Percentiles rank a stretch among this genome's conserved stretches.
These are phyloP conservation scores for Semicossyphus pulcher DNA, from an alignment of 2,113 vertebrate species.

Conservation along the genomic window DNA sequence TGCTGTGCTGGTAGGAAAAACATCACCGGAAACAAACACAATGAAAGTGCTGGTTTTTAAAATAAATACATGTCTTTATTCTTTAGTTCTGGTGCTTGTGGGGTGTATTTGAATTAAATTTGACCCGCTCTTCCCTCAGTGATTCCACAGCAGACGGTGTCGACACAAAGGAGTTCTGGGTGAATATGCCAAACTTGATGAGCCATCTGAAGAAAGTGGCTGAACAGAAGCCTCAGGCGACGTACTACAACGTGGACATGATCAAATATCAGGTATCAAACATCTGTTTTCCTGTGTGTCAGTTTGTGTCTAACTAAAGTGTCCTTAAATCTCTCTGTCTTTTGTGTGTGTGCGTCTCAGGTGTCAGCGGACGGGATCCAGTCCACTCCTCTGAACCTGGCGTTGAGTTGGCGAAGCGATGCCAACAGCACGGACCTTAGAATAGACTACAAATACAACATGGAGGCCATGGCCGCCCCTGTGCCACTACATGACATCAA, in stretches of 20 bases:
- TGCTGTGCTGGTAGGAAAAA: conserved; percentile 93
- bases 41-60: not conserved
- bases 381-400: conserved; percentile 96
- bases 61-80: not conserved
- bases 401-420: conserved; percentile 95
- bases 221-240: conserved; percentile 97
- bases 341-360: conserved; percentile 74
- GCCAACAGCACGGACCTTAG: conserved; percentile 92
- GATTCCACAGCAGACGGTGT: conserved; percentile 85
- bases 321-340: not conserved
- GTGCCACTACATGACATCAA: conserved; percentile 94
- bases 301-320: not conserved
- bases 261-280: conserved; percentile 95
- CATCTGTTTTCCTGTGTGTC: not conserved
- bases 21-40: conserved; percentile 8
- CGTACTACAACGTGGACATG: conserved; percentile 99
- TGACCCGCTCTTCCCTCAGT: conserved; percentile 69
- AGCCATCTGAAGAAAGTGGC: conserved; percentile 96
- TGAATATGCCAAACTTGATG: conserved; percentile 98
- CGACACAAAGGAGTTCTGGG: conserved; percentile 95
- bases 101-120: not conserved
- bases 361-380: conserved; percentile 95
- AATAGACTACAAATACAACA: conserved; percentile 98
- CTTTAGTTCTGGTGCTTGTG: not conserved
- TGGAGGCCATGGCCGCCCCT: conserved; percentile 90